Percentiles rank a stretch among this genome's conserved stretches.
Evolutionary conservation across 2,888 invertebrate genomes (phyloP).

Genomic region (Leucophenga maculata): DNA sequence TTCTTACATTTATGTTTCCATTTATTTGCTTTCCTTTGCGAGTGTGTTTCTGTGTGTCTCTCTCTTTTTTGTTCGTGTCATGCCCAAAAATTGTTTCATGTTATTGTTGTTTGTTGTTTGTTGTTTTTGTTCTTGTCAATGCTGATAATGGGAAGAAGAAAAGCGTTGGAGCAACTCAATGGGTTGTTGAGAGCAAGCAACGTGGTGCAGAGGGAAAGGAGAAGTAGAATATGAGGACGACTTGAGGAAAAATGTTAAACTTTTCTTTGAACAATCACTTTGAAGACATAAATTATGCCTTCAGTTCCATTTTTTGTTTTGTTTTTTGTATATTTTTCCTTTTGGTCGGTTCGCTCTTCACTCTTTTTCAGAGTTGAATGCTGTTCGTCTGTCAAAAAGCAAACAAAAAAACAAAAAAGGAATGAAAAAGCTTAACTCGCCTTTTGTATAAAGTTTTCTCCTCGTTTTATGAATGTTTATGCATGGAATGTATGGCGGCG

Average conservation of each 20-base stretch:
- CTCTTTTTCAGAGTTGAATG: background rate
- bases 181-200: background rate
- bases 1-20: constrained; percentile 38
- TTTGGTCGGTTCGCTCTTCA: background rate
- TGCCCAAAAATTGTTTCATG: constrained; percentile 30
- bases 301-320: constrained; percentile 35
- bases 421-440: constrained; percentile 51
- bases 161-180: constrained; percentile 50
- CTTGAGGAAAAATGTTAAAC: constrained; percentile 27
- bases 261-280: constrained; percentile 62
- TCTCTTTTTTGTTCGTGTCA: constrained; percentile 44
- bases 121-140: background rate
- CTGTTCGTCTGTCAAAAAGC: constrained; percentile 18
- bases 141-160: constrained; percentile 30
- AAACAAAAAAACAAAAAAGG: constrained; percentile 15
- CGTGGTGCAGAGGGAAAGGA: background rate
- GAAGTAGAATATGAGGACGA: background rate
- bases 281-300: constrained; percentile 65
- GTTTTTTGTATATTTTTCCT: background rate
- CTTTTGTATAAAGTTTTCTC: constrained; percentile 55
- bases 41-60: background rate
- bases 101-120: constrained; percentile 15
- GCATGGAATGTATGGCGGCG: background rate
- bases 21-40: constrained; percentile 30
- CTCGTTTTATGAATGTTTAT: constrained; percentile 19